Conservation (phyloP, 37 sponge, comb jelly and placozoan species). For the Crambe crambe region DNA sequence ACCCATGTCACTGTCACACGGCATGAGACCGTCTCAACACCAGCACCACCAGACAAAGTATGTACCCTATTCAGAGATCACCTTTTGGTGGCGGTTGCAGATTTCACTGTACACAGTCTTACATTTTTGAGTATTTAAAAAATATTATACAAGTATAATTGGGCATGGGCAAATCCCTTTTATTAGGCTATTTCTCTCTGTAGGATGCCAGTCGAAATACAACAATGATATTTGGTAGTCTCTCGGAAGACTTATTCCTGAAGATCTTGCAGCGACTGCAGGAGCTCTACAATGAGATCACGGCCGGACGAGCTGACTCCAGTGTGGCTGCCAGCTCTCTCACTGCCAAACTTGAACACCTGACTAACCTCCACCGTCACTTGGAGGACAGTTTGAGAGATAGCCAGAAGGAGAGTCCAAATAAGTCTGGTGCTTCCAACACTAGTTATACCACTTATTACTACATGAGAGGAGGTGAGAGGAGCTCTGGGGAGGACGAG, state of each 20-base stretch:
- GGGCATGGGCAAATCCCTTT: not conserved
- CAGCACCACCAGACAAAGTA: not conserved
- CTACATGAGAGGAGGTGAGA: constrained; percentile 20
- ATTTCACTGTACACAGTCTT: too few relatives aligned
- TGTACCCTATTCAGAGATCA: too few relatives aligned
- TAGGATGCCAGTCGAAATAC: constrained; percentile 13
- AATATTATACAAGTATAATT: too few relatives aligned
- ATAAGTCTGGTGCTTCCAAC: constrained; percentile 15
- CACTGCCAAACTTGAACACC: constrained; percentile 41
- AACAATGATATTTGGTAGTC: constrained; percentile 46
- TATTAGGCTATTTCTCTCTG: not conserved
- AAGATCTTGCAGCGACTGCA: constrained; percentile 60
- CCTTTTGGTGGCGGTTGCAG: too few relatives aligned
- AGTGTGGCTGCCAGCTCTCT: constrained; percentile 40
- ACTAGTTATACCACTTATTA: constrained; percentile 49
- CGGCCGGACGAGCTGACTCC: constrained; percentile 36
- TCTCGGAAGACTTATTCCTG: constrained; percentile 41
- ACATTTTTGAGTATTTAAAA: too few relatives aligned
- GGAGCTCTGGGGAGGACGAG: not conserved
- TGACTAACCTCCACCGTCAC: constrained; percentile 39
- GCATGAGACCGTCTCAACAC: not conserved
- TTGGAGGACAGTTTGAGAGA: constrained; percentile 18
- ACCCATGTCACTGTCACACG: not conserved
- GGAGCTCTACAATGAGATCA: constrained; percentile 50
- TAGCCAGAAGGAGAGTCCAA: not conserved